Base-by-base conservation (phyloP, 1,140 invertebrate genomes). In the Drosophila lini region DNA sequence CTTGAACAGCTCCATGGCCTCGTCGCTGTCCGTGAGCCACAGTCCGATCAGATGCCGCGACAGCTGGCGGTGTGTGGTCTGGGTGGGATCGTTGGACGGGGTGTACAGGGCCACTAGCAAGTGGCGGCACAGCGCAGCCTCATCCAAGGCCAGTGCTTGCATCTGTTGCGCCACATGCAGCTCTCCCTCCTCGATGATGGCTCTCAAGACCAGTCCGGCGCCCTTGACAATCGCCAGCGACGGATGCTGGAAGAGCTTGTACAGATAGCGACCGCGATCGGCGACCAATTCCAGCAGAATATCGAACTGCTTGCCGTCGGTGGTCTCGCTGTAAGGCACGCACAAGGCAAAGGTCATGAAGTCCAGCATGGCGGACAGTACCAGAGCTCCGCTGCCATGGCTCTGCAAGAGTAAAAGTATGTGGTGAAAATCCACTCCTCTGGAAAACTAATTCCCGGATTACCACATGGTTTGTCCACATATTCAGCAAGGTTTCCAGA, bases 301-400 rank as follows among this genome's bases (percentile, higher is more conserved):
- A 92, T 99, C 99, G 94, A 99, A 99, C 91, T 99, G 97, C 85
- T 97, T 97, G 19, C 98, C 98, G 91, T 99, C 98, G 0, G 99
- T 99, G 34, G 99, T 99, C 94, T 99, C 99, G 92, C 97, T 98
- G 93, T 99, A 99, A 22, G 99, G 99, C 67, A 99, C 97, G 94
- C 99, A 99, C 10, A 99, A 94, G 7, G 98, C 96, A 94, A 99
- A 99, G n/a, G 98, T 99, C 70, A 99, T 93, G 91, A 99, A 98
- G 93, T 99, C 99, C 84, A 99, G 94, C 97, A 99, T 99, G 38
- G 98, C 97, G 22, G 96, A 96, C n/a, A 97, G 95, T 3, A 97
- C 95, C 31, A 97, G 82, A 32, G 96, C 96, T n/a, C 96, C 96
- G 59, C 96, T 97, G 36, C 94, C 96, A 88, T 96, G 95, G 80